A percentile compares a stretch with the other conserved stretches of the same genome.
Evolutionary conservation across 2,888 invertebrate genomes (phyloP).

Genomic region (Cybosia mesomella): DNA sequence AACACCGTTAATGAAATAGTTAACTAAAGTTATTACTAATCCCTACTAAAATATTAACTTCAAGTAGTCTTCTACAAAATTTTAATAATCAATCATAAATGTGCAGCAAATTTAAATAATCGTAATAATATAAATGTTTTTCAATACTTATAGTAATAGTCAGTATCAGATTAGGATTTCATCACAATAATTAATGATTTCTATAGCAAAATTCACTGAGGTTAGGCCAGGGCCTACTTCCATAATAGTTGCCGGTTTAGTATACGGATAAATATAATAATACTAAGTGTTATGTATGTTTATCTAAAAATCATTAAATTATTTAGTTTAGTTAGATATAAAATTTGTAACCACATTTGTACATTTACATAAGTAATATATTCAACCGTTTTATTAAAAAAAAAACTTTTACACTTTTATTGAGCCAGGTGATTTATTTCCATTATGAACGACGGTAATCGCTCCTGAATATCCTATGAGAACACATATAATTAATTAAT

Average conservation of each 20-base stretch:
- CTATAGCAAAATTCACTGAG: neutral
- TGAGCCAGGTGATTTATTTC: too few species aligned
- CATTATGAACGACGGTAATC: neutral
- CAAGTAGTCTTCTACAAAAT: neutral
- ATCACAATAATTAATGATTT: neutral
- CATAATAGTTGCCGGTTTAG: neutral
- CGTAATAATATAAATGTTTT: neutral
- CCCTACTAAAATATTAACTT: neutral
- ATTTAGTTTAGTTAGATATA: too few species aligned
- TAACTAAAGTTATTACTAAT: neutral
- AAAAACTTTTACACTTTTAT: too few species aligned
- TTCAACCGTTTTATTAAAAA: too few species aligned
- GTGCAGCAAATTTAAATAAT: neutral
- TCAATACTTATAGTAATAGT: neutral
- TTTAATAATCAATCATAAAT: neutral
- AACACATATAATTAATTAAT: neutral
- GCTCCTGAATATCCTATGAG: neutral
- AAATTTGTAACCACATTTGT: too few species aligned
- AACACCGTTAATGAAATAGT: neutral
- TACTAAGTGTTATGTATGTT: neutral
- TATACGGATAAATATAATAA: neutral
- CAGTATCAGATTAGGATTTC: neutral
- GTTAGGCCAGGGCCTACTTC: neutral
- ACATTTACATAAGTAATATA: too few species aligned
- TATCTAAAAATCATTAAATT: neutral